phyloP scores from a whole-genome alignment of 2,888 invertebrate genomes.

The Pristionchus fissidentatus region DNA sequence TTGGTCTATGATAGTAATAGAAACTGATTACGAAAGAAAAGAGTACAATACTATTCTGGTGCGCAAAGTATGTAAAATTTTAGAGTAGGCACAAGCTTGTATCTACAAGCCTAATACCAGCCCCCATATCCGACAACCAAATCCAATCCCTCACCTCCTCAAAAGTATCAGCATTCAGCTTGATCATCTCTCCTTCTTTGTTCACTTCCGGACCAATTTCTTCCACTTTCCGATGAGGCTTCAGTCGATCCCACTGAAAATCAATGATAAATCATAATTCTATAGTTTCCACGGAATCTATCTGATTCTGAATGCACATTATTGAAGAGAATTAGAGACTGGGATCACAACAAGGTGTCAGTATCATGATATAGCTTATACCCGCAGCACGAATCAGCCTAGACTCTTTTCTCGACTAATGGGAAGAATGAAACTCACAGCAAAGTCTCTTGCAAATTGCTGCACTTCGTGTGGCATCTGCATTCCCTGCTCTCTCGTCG shows the following conservation, averaged over 20 bases:
- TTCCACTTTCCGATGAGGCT: conserved; percentile 1
- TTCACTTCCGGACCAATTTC: neutral
- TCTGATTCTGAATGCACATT: neutral
- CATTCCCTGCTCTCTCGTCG: neutral
- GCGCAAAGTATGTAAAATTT: too few species aligned
- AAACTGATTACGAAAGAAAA: too few species aligned
- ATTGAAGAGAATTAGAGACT: neutral
- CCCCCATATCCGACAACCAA: too few species aligned
- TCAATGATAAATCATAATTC: neutral
- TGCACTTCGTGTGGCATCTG: neutral
- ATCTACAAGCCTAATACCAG: too few species aligned
- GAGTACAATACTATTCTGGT: too few species aligned
- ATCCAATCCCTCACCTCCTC: neutral
- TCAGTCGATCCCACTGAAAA: neutral
- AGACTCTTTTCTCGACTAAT: too few species aligned
- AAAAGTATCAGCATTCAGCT: neutral
- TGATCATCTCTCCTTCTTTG: neutral
- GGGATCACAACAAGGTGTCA: neutral
- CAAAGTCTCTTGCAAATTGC: neutral
- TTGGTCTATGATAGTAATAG: too few species aligned
- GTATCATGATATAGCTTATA: too few species aligned
- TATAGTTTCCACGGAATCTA: neutral
- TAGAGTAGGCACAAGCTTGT: too few species aligned
- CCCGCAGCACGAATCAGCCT: too few species aligned
- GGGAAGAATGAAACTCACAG: too few species aligned